Evolutionary conservation across 2,888 invertebrate species (phyloP), one percentile per base, ranked within the genome.

Genomic region (Belgica antarctica): DNA sequence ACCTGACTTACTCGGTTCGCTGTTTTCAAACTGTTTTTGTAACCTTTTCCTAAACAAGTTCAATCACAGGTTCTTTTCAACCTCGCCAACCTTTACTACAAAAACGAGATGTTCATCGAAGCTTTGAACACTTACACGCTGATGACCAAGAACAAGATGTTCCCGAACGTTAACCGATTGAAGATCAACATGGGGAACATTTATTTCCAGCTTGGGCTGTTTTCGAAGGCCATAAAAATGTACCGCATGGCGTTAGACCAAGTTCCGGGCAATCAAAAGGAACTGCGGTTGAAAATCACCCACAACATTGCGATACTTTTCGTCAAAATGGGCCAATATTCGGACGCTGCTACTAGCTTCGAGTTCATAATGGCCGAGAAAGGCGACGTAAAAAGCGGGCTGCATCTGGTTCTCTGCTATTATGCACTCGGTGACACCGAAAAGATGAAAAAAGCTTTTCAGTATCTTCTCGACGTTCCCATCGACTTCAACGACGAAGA

Each of bases 141-240:
- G 72, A 93, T 98, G 75, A 94, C 94, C 4, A 89, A 92, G 75
- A 97, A 97, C 78, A 90, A 94, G 78, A 87, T 94, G 83, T 96
- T 97, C 78, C 89, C 89, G 61, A 96, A 96, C 78, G 94, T 95
- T 41, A 92, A 95, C 75, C 86, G 96, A 72, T 82, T 97, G 7
- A 95, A 96, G 83, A 89, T 98, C 0, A 99, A 99, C 79, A 97
- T 99, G 90, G 98, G 97, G 1, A 98, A 98, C 77, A 95, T 99
- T 75, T 94, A 96, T 80, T 94, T 93, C 76, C 92, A 92, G 81
- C 92, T 96, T 85, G 94, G 94, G 73, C 87, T 93, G 76, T 94
- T 91, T 77, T 89, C 91, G 12, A 94, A 96, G 81, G 97, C 98
- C 0, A 87, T 99, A 71, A 99, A 99, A 82, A 89, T 96, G 84